Evolutionary conservation across 2,797 vertebrate genomes (phyloP).

Genomic region (Paedocypris micromegethes): DNA sequence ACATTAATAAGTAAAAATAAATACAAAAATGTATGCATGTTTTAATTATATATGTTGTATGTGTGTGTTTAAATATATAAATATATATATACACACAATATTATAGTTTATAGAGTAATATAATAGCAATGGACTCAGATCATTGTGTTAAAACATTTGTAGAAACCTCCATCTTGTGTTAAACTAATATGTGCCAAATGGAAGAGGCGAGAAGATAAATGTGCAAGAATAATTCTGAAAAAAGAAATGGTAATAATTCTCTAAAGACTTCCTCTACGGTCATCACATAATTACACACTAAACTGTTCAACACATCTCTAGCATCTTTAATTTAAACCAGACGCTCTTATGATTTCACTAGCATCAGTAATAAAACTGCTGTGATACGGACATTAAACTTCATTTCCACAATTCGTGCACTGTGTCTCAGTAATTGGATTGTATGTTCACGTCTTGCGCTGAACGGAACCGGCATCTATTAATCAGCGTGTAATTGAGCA

Average conservation of each 20-base stretch:
- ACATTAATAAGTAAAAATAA: too few relatives aligned
- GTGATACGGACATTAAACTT: conserved; percentile 43
- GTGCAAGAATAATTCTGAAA: background rate
- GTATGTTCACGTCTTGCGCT: conserved; percentile 54
- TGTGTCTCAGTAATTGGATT: conserved; percentile 61
- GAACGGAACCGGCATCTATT: conserved; percentile 62
- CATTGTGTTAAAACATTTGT: too few relatives aligned
- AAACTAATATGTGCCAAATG: too few relatives aligned
- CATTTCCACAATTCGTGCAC: conserved; percentile 40
- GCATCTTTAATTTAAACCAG: conserved; percentile 28
- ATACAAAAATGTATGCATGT: too few relatives aligned
- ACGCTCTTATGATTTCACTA: conserved; percentile 9
- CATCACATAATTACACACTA: conserved; percentile 5
- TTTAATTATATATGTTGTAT: too few relatives aligned
- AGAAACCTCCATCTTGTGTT: too few relatives aligned
- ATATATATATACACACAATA: too few relatives aligned
- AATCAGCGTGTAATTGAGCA: conserved; percentile 71
- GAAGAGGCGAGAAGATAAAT: background rate
- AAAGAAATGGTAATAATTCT: conserved; percentile 5
- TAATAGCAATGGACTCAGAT: too few relatives aligned
- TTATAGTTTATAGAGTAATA: too few relatives aligned
- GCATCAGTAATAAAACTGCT: conserved; percentile 31
- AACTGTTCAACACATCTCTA: conserved; percentile 3
- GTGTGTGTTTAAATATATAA: too few relatives aligned
- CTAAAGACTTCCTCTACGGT: background rate